Evolutionary conservation across 2,888 invertebrate species (phyloP).

Genomic region (Ophraella communa): DNA sequence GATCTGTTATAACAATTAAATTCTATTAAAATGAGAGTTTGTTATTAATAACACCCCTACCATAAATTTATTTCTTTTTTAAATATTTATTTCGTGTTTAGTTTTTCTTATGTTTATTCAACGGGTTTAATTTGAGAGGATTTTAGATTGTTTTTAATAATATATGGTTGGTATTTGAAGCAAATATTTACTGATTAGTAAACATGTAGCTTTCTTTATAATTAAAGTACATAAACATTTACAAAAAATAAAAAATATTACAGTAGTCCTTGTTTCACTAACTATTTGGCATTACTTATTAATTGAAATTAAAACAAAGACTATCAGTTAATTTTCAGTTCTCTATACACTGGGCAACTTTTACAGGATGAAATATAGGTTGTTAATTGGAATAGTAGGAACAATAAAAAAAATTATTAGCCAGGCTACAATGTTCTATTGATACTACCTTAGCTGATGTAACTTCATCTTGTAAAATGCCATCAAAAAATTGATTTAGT

Average conservation of each 20-base stretch:
- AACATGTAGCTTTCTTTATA: constrained; percentile 4
- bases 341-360: too few species aligned
- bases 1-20: neutral
- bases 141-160: neutral
- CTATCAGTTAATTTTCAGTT: neutral
- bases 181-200: constrained; percentile 5
- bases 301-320: neutral
- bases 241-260: constrained; percentile 17
- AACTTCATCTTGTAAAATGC: neutral
- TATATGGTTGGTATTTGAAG: neutral
- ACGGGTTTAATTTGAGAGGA: too few species aligned
- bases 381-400: neutral
- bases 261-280: constrained; percentile 3
- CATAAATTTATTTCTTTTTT: too few species aligned
- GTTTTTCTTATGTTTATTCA: too few species aligned
- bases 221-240: constrained; percentile 8
- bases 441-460: neutral
- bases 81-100: too few species aligned
- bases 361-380: neutral
- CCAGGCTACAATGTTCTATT: neutral
- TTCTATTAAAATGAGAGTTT: neutral
- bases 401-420: too few species aligned
- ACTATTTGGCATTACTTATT: constrained; percentile 7
- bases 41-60: neutral
- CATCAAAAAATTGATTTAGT: neutral